Conservation (phyloP, 2,888 invertebrate species). For the Pachliopta kotzebuea region DNA sequence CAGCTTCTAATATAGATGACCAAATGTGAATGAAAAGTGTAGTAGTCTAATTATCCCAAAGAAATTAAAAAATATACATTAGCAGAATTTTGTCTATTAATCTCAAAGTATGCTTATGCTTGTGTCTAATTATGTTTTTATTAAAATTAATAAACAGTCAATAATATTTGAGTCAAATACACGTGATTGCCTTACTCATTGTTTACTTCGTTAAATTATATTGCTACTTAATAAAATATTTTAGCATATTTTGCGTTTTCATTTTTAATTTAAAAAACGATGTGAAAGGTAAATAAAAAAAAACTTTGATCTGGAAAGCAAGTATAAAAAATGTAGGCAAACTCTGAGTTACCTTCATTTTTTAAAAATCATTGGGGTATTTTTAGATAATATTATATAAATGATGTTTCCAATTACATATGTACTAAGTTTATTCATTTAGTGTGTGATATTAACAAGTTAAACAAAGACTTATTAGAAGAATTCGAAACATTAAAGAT, state of each 20-base stretch:
- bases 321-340: no score
- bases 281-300: neutral
- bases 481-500: neutral
- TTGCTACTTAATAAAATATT: slow-evolving; percentile 76
- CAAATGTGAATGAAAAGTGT: slow-evolving; percentile 40
- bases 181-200: slow-evolving; percentile 77
- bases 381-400: no score
- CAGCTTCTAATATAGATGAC: slow-evolving; percentile 36
- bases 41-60: slow-evolving; percentile 60
- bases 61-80: slow-evolving; percentile 72
- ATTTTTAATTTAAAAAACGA: slow-evolving; percentile 13
- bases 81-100: slow-evolving; percentile 67
- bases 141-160: slow-evolving; percentile 60
- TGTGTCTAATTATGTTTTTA: slow-evolving; percentile 63
- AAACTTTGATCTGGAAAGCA: no score
- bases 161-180: slow-evolving; percentile 71
- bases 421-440: no score
- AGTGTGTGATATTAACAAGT: no score
- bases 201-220: slow-evolving; percentile 70
- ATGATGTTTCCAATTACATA: no score
- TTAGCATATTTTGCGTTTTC: slow-evolving; percentile 59
- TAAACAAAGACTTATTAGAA: neutral
- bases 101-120: slow-evolving; percentile 69
- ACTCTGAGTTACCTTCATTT: no score
- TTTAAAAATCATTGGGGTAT: no score